These are phyloP conservation scores for Antechinus stuartii DNA, from an alignment of 2,113 vertebrate genomes.

Conservation along the genomic window DNA sequence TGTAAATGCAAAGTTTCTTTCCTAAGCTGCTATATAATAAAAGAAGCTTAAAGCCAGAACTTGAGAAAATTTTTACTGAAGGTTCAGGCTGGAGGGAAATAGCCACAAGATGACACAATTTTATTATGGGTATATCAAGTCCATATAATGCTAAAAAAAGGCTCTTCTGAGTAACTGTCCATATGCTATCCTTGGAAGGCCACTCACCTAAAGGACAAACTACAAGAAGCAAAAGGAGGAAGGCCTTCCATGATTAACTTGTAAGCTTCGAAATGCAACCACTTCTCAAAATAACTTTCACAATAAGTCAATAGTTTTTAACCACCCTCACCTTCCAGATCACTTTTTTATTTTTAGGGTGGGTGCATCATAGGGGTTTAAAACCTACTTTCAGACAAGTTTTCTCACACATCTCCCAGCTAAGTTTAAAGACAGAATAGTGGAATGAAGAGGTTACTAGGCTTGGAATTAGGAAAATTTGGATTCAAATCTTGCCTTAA, in stretches of 20 bases:
- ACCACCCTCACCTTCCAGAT: neutral
- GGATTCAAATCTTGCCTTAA: neutral
- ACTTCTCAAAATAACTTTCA: neutral
- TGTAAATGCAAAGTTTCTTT: neutral
- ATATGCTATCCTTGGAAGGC: neutral
- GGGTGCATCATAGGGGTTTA: neutral
- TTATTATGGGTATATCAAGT: neutral
- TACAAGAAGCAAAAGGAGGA: neutral
- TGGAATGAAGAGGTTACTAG: neutral
- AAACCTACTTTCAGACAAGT: neutral
- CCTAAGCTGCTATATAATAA: neutral
- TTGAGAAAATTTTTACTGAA: neutral
- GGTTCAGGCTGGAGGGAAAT: neutral
- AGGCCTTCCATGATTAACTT: neutral
- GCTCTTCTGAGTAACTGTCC: neutral
- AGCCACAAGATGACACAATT: neutral
- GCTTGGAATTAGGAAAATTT: neutral
- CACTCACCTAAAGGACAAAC: neutral
- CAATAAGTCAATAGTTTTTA: neutral
- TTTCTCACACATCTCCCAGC: neutral
- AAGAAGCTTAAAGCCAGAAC: neutral
- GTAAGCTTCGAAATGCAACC: neutral
- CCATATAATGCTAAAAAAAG: neutral
- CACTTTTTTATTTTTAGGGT: neutral
- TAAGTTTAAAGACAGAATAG: neutral